A percentile compares a stretch with the other conserved stretches of the same genome.
Evolutionary conservation across 2,888 invertebrate genomes (phyloP).

Genomic region (Coenonympha arcania): DNA sequence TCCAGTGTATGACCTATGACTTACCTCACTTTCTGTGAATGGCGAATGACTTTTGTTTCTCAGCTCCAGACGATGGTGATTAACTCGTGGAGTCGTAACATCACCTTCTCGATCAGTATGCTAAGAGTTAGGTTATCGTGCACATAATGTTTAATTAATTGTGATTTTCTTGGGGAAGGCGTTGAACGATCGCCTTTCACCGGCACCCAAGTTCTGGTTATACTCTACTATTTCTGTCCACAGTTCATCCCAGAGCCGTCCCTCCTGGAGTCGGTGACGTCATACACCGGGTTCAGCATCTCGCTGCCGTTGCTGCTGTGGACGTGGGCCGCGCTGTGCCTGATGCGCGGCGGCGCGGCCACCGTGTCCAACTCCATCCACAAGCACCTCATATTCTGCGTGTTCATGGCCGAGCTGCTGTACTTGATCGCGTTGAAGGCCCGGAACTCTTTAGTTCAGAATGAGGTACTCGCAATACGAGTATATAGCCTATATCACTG

Average conservation of each 20-base stretch:
- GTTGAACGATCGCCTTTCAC: no score
- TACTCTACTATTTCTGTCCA: conserved; percentile 20
- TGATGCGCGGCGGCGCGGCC: conserved; percentile 85
- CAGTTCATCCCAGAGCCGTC: conserved; percentile 91
- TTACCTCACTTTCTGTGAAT: no score
- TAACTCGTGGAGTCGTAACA: no score
- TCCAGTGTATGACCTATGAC: no score
- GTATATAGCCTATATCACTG: background rate
- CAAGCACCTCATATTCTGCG: conserved; percentile 92
- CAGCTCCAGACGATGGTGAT: no score
- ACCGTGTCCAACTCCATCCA: conserved; percentile 96
- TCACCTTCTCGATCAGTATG: no score
- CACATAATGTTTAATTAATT: no score
- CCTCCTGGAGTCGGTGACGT: conserved; percentile 86
- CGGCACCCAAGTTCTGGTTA: no score
- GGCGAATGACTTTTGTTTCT: no score
- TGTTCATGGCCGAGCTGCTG: conserved; percentile 87
- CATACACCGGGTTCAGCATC: conserved; percentile 90
- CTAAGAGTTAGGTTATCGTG: no score
- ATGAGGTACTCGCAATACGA: conserved; percentile 74
- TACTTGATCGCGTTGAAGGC: conserved; percentile 92
- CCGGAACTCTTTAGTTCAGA: conserved; percentile 83
- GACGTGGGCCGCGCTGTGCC: conserved; percentile 85
- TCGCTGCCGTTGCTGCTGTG: conserved; percentile 85
- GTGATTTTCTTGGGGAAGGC: no score